A percentile compares a stretch with the other conserved stretches of the same genome.
phyloP scores from a whole-genome alignment of 2,113 vertebrate genomes.

The Melospiza melodia region DNA sequence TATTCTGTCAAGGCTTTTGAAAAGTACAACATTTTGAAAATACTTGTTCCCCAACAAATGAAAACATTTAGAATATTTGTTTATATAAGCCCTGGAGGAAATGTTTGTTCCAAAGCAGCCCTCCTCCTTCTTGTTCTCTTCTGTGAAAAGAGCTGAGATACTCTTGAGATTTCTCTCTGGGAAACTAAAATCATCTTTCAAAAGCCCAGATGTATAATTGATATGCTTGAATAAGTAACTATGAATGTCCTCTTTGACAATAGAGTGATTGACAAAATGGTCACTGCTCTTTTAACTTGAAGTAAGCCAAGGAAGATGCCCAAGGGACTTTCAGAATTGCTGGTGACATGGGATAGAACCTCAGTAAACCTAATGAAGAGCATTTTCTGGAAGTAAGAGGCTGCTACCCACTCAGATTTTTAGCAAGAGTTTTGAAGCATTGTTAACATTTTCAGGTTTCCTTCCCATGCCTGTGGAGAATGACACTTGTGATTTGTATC shows the following conservation, averaged over 20 bases:
- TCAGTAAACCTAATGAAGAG: neutral
- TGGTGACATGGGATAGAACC: neutral
- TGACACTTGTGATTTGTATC: neutral
- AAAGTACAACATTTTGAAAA: constrained; percentile 26
- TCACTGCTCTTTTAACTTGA: neutral
- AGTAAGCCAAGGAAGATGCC: neutral
- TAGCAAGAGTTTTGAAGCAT: neutral
- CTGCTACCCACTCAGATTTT: neutral
- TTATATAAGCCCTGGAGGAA: constrained; percentile 13
- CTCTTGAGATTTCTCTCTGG: neutral
- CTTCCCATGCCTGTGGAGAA: neutral
- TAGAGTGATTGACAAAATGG: neutral
- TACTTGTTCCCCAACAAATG: constrained; percentile 29
- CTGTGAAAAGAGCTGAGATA: neutral
- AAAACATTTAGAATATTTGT: constrained; percentile 17
- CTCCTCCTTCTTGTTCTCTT: neutral
- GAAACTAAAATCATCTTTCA: neutral
- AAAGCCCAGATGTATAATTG: neutral
- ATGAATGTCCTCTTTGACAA: neutral
- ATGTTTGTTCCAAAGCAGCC: constrained; percentile 6
- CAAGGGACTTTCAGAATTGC: neutral
- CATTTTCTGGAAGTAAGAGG: neutral
- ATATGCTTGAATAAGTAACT: neutral
- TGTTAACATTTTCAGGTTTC: neutral
- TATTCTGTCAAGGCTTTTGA: constrained; percentile 15